These are phyloP conservation scores for Leptonema lineaticorne DNA, from an alignment of 1,140 invertebrate genomes.

Conservation along the genomic window DNA sequence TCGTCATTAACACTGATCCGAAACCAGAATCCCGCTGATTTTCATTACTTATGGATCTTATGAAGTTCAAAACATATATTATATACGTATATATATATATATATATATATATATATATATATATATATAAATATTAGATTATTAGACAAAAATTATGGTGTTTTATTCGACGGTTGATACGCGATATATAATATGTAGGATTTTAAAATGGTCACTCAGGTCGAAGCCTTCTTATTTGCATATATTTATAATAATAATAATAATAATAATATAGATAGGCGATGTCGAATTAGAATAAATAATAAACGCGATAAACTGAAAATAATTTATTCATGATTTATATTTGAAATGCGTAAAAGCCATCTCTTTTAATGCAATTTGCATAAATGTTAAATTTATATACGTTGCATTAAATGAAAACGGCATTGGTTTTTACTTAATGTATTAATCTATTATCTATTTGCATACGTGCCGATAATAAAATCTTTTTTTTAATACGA, in stretches of 20 bases:
- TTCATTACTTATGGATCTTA: constrained; percentile 11
- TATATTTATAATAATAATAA: background rate
- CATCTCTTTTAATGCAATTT: no score
- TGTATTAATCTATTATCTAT: no score
- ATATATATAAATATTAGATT: background rate
- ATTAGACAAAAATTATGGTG: background rate
- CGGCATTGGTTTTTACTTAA: no score
- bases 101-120: no score
- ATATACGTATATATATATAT: no score
- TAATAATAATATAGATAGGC: no score
- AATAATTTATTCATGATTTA: background rate
- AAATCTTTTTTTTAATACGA: no score
- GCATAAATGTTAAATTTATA: no score
- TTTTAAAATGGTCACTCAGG: background rate
- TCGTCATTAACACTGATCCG: background rate
- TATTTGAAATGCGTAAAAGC: no score
- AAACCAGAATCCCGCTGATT: background rate
- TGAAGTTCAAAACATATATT: no score
- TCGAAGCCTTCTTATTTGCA: background rate
- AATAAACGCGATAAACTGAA: background rate
- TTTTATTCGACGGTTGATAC: background rate
- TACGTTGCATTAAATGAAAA: no score
- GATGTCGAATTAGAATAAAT: background rate
- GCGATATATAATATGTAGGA: background rate
- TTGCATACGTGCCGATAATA: no score